These are phyloP conservation scores for Hartigia nigra DNA, from an alignment of 2,888 invertebrate species.

Conservation along the genomic window DNA sequence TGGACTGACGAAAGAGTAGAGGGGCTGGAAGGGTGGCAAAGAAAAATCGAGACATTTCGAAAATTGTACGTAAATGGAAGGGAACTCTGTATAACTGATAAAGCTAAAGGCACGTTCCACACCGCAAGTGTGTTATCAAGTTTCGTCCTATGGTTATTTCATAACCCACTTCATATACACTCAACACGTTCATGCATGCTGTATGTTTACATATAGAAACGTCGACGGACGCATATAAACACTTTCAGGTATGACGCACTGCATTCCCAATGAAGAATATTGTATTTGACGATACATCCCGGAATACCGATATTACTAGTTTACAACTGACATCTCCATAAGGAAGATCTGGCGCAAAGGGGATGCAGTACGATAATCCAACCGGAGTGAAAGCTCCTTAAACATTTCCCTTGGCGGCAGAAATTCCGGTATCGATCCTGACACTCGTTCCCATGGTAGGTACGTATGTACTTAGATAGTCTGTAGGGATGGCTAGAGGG, in stretches of 20 bases:
- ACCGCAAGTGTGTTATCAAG: slow-evolving; percentile 43
- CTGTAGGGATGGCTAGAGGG: neutral
- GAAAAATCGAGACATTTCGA: slow-evolving; percentile 31
- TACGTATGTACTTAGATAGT: neutral
- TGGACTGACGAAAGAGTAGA: too few relatives aligned
- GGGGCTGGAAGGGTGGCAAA: neutral
- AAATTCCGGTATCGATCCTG: neutral
- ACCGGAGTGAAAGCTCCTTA: neutral
- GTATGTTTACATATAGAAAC: slow-evolving; percentile 24
- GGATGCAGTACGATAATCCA: neutral
- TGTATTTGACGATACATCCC: slow-evolving; percentile 7
- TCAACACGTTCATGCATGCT: slow-evolving; percentile 38
- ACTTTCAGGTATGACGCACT: slow-evolving; percentile 19
- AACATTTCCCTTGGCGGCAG: neutral
- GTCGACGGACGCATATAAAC: slow-evolving; percentile 24
- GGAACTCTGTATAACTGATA: slow-evolving; percentile 14
- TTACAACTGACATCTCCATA: neutral
- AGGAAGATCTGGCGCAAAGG: neutral
- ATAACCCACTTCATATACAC: slow-evolving; percentile 36
- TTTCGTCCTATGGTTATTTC: slow-evolving; percentile 43
- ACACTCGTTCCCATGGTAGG: neutral
- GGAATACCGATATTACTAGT: slow-evolving; percentile 6
- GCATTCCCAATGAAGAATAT: slow-evolving; percentile 17
- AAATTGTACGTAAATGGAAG: slow-evolving; percentile 32
- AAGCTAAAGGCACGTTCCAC: slow-evolving; percentile 8